A percentile compares a stretch with the other conserved stretches of the same genome.
phyloP scores from a whole-genome alignment of 2,888 invertebrate genomes.

The Scaptodrosophila latifasciaeformis region DNA sequence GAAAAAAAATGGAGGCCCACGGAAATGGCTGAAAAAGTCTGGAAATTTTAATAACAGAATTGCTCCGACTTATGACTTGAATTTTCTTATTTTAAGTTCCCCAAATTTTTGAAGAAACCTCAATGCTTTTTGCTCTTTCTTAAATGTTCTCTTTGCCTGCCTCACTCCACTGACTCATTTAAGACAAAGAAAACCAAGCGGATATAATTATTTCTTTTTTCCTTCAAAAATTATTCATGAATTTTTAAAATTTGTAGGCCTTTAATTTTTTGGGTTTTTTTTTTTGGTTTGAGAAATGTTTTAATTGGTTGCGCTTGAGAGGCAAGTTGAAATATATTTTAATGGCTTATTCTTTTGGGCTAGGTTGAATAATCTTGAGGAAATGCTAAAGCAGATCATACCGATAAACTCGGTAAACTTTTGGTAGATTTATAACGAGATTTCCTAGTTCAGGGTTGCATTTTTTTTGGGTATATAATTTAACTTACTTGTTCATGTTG shows the following conservation, averaged over 20 bases:
- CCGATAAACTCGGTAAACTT: too few relatives aligned
- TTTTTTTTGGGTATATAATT: constrained; percentile 4
- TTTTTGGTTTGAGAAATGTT: constrained; percentile 21
- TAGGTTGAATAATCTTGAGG: background rate
- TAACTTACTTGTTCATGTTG: constrained; percentile 3
- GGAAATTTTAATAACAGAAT: too few relatives aligned
- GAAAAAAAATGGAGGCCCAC: constrained; percentile 43
- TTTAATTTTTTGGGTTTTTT: constrained; percentile 23
- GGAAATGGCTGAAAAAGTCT: too few relatives aligned
- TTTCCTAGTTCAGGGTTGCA: background rate
- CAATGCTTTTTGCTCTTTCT: too few relatives aligned
- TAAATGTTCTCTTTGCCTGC: too few relatives aligned
- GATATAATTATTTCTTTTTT: constrained; percentile 29
- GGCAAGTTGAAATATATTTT: constrained; percentile 18
- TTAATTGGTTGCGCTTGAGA: constrained; percentile 64
- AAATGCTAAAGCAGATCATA: too few relatives aligned
- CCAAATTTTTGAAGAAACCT: too few relatives aligned
- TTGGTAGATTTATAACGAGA: too few relatives aligned
- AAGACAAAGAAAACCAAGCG: background rate
- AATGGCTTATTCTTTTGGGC: constrained; percentile 16
- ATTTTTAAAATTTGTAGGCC: constrained; percentile 47
- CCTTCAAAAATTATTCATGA: constrained; percentile 52
- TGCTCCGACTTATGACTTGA: too few relatives aligned
- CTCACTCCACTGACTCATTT: constrained; percentile 12
- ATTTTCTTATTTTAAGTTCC: too few relatives aligned